phyloP scores from a whole-genome alignment of 2,113 vertebrate genomes.

The Pipra filicauda region DNA sequence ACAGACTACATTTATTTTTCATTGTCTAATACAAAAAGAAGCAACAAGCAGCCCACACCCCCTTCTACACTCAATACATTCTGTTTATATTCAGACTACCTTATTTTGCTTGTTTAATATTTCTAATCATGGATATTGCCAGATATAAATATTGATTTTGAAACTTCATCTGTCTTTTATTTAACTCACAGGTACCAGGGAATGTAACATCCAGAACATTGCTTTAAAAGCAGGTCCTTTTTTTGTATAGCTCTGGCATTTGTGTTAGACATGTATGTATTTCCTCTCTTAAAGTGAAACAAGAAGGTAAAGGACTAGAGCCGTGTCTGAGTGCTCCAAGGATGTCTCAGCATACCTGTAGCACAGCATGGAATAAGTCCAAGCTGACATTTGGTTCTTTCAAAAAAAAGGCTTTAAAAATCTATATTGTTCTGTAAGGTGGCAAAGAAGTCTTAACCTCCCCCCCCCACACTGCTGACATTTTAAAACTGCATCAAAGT shows the following conservation, averaged over 20 bases:
- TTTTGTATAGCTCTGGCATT: not conserved
- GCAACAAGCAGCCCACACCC: not conserved
- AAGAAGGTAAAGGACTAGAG: not conserved
- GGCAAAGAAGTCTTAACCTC: not conserved
- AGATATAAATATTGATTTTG: not conserved
- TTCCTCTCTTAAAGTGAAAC: not conserved
- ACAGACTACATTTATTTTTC: not conserved
- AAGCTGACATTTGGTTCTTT: not conserved
- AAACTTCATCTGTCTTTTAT: not conserved
- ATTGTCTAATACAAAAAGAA: not conserved
- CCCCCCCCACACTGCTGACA: not conserved
- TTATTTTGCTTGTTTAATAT: not conserved
- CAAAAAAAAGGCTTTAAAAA: not conserved
- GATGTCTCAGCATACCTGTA: not conserved
- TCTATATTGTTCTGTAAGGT: not conserved
- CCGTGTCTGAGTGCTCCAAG: not conserved
- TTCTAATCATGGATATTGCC: not conserved
- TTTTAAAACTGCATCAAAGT: conserved; percentile 74
- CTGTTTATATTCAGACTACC: not conserved
- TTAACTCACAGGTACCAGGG: not conserved
- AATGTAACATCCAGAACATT: not conserved
- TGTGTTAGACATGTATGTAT: not conserved
- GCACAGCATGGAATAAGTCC: not conserved
- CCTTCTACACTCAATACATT: not conserved
- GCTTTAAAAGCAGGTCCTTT: not conserved